A percentile compares a stretch with the other conserved stretches of the same genome.
Evolutionary conservation across 2,113 vertebrate species (phyloP).

Genomic region (Perca flavescens): DNA sequence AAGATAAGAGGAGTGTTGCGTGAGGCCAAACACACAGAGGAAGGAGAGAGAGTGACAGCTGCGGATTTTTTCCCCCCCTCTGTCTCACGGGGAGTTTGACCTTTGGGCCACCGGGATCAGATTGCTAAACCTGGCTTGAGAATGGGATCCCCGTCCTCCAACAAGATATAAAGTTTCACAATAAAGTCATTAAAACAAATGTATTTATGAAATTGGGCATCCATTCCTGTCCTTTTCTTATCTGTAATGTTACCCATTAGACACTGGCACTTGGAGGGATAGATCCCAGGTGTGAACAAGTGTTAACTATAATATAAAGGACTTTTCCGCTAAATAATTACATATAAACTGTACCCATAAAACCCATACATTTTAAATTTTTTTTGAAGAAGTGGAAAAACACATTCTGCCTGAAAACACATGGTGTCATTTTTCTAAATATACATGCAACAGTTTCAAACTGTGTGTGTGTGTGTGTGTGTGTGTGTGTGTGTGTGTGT

Average conservation of each 20-base stretch:
- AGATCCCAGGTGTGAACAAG: neutral
- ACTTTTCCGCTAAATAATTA: neutral
- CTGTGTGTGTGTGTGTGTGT: no score
- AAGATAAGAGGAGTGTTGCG: slow-evolving; percentile 12
- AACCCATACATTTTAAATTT: neutral
- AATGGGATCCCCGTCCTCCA: slow-evolving; percentile 36
- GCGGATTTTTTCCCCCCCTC: neutral
- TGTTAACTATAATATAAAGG: neutral
- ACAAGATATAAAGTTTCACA: slow-evolving; percentile 34
- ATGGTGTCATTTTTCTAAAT: neutral
- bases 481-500: no score
- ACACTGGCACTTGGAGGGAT: neutral
- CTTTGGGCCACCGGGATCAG: slow-evolving; percentile 20
- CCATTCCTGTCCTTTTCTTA: no score
- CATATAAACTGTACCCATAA: neutral
- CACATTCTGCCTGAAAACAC: neutral
- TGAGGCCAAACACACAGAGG: slow-evolving; percentile 16
- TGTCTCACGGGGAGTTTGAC: slow-evolving; percentile 18
- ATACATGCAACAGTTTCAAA: neutral
- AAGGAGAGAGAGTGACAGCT: slow-evolving; percentile 49
- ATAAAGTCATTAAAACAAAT: slow-evolving; percentile 4
- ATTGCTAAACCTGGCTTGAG: slow-evolving; percentile 41
- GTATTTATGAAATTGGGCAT: neutral
- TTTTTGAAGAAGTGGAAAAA: no score
- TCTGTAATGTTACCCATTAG: neutral